These are phyloP conservation scores for Megaustenia siamemsis DNA, from an alignment of 2,888 invertebrate genomes.

Conservation along the genomic window DNA sequence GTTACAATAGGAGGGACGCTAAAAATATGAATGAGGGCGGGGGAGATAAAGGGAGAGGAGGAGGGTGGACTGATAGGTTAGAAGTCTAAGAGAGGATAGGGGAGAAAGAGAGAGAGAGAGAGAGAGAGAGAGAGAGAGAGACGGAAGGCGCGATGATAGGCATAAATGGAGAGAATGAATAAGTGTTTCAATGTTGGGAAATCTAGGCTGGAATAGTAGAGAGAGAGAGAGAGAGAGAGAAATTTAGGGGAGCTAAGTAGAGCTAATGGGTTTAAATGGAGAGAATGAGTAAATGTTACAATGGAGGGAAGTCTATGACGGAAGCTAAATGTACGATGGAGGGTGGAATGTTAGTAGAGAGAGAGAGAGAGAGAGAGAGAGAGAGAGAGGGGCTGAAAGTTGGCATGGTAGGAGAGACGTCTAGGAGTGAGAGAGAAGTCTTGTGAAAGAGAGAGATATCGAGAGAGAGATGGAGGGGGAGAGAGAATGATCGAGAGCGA, in stretches of 20 bases:
- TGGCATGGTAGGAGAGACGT: no score
- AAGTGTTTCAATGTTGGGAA: neutral
- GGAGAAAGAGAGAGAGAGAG: neutral
- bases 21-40: neutral
- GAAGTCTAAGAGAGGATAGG: neutral
- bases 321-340: no score
- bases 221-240: slow-evolving; percentile 36
- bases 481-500: no score
- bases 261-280: no score
- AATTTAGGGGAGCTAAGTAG: no score
- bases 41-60: neutral
- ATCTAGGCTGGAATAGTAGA: neutral
- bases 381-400: no score
- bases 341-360: no score
- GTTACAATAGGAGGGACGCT: neutral
- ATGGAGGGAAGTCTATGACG: no score
- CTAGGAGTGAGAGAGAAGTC: no score
- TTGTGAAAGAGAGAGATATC: no score
- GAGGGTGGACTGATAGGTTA: slow-evolving; percentile 9
- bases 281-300: neutral
- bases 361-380: neutral
- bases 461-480: no score
- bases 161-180: slow-evolving; percentile 21
- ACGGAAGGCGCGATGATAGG: neutral
- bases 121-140: slow-evolving; percentile 13